Conservation (phyloP, 2,113 vertebrate genomes). For the Otocyon megalotis region DNA sequence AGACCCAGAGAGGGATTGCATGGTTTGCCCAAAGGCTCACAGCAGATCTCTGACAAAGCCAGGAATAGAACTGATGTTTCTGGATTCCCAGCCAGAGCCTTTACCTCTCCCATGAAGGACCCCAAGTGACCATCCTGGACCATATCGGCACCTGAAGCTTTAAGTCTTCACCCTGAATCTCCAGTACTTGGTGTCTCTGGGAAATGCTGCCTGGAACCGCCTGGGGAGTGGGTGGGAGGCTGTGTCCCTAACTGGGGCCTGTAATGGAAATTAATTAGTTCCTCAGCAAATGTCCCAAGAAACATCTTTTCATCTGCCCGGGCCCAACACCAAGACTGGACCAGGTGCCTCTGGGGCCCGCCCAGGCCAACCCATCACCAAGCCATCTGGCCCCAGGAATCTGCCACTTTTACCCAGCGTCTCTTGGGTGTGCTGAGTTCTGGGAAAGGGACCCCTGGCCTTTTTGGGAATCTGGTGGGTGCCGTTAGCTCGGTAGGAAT, state of each 20-base stretch:
- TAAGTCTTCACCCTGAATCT: neutral
- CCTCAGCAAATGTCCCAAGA: conserved; percentile 30
- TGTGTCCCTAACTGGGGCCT: conserved; percentile 57
- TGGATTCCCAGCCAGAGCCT: neutral
- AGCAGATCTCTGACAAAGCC: neutral
- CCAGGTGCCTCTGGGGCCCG: neutral
- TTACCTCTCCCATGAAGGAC: neutral
- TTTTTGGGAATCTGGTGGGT: neutral
- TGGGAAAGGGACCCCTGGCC: neutral
- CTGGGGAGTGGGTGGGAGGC: conserved; percentile 40
- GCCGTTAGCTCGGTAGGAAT: neutral
- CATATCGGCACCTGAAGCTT: neutral
- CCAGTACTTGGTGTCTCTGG: conserved; percentile 7
- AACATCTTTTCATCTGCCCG: conserved; percentile 27
- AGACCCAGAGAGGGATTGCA: neutral
- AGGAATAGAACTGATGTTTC: neutral
- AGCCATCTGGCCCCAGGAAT: neutral
- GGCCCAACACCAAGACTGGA: neutral
- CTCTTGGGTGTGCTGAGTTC: neutral
- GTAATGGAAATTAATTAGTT: conserved; percentile 69
- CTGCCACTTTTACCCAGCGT: neutral
- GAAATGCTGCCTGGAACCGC: conserved; percentile 27
- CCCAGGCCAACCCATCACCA: neutral
- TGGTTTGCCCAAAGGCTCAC: neutral
- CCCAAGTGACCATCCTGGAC: neutral